Evolutionary conservation across 64 coral and sea anemone species (phyloP), one percentile per base, ranked within the genome.

Genomic region (Porites lutea): DNA sequence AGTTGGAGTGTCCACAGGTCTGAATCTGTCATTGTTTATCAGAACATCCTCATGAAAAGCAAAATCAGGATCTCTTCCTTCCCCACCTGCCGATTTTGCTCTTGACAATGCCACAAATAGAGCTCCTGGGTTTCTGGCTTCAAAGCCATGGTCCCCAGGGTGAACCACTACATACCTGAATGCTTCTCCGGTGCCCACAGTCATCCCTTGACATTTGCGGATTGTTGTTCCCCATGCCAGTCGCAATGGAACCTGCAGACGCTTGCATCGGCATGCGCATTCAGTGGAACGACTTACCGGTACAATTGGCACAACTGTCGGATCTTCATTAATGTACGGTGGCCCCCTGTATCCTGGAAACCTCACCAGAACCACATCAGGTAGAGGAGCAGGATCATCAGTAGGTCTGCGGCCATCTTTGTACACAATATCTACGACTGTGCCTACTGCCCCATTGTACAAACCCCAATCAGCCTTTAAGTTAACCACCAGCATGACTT

Each of bases 21-120:
- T 37, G 27, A 37, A 37, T 37, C 27, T 37, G 27, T 37, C 27
- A 37, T 37, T 37, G 27, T 37, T 37, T 45, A 87, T 72, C 63
- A 87, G 52, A 5, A 87, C 83, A 71, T 70, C 73, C 21, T 89
- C 72, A 67, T 78, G n/a, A 89, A 89, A 89, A 13, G 87, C 87
- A 67, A 89, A 89, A 63, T 89, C 87, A 65, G 87, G 27, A 37
- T 37, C 27, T 37, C 27, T 37, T 37, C 27, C 27, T 37, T 37
- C 27, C 27, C 27, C 27, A 37, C 27, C 27, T 37, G 27, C 27
- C 27, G 27, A 37, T 37, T 37, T 37, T 37, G 27, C 27, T 37
- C 27, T 37, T 37, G 27, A 37, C 27, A 37, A 37, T 37, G 27
- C 27, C 27, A 37, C 27, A 37, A 37, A 37, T 37, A 37, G 27